A percentile compares a stretch with the other conserved stretches of the same genome.
Conservation (phyloP, 1,140 invertebrate species). For the Parapsyche elsis region DNA sequence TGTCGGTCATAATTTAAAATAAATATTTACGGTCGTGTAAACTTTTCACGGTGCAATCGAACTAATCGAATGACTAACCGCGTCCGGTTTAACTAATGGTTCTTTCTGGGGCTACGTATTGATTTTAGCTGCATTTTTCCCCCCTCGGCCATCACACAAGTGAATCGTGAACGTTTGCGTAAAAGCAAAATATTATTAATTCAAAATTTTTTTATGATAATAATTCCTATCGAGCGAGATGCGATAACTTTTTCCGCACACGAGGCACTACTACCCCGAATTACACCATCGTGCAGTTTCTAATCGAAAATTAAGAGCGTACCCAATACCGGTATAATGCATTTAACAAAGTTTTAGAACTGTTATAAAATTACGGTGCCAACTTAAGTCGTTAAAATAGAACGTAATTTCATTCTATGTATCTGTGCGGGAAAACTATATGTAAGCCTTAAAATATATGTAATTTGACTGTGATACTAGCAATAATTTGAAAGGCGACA, state of each 20-base stretch:
- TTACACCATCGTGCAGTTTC: background rate
- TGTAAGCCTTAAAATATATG: too few species aligned
- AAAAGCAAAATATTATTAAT: background rate
- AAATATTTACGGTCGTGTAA: background rate
- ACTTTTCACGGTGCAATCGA: background rate
- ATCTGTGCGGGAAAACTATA: background rate
- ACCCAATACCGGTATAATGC: background rate
- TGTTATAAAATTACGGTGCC: background rate
- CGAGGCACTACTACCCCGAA: background rate
- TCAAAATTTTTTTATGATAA: too few species aligned
- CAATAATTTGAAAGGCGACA: too few species aligned
- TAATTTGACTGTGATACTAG: too few species aligned
- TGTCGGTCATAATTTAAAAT: background rate
- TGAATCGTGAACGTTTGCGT: too few species aligned
- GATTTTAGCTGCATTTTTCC: background rate
- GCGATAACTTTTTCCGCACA: slow-evolving; percentile 4
- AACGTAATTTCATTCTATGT: background rate
- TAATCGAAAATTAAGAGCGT: slow-evolving; percentile 1
- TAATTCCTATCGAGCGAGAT: background rate
- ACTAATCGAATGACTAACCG: background rate
- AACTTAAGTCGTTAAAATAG: background rate
- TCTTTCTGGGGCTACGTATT: background rate
- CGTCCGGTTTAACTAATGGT: slow-evolving; percentile 20
- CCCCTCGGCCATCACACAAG: background rate
- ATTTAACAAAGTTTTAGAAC: background rate